Evolutionary conservation across 2,888 invertebrate species (phyloP), one percentile per base, ranked within the genome.

Genomic region (Ophion ellenae): DNA sequence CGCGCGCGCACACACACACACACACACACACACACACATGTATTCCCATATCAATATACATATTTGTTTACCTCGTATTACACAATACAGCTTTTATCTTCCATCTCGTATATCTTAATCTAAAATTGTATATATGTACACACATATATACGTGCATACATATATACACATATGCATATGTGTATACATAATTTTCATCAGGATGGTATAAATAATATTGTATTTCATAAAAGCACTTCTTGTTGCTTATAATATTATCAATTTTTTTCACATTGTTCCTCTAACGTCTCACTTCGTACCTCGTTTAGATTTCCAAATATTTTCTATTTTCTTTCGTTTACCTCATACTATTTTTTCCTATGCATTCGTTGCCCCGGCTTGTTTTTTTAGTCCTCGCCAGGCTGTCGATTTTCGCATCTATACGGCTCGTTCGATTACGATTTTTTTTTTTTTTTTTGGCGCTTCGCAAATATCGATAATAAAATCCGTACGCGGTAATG

Each of bases 191-290:
- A 88, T 86, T 86, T 90, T 90, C 88, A 91, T 93, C 90, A 91
- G 91, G 92, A 92, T 92, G 91, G 91, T 93, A 93, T 92, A 92
- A 92, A 93, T 93, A 92, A 92, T 92, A 93, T 93, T 93, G 91
- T 92, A 91, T 92, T 91, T 92, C 91, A 90, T 93, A 92, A 93
- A 93, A 93, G 93, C 93, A 93, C 93, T 93, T 93, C 89, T 92
- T 93, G 91, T 93, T 93, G 93, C 93, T 93, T 93, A 93, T 93
- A 91, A 92, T 93, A 92, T 92, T 92, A 92, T 91, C 88, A 85
- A 89, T 90, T 90, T 87, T 90, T 90, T 90, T 87, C 88, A 89
- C 89, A 91, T 90, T 91, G 88, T 89, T 91, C 88, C 86, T 75
- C 81, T 84, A 81, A 77, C 82, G 77, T 81, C 75, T 67, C 84